Evolutionary conservation across 2,797 vertebrate genomes (phyloP).

Genomic region (Platalea minor): DNA sequence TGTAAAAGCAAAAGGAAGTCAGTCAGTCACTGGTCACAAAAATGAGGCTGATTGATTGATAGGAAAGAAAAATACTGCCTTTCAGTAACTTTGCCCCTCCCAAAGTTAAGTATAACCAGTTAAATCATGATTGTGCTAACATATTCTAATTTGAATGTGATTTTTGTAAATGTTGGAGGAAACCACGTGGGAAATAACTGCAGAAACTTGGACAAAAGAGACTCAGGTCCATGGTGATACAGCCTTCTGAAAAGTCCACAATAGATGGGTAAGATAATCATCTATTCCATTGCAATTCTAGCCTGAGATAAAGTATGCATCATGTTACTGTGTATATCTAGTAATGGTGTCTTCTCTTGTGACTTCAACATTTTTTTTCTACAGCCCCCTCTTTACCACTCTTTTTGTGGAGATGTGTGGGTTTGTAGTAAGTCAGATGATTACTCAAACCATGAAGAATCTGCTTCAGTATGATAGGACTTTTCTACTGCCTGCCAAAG

Average conservation of each 20-base stretch:
- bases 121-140: not conserved
- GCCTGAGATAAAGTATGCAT: not conserved
- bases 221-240: not conserved
- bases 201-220: not conserved
- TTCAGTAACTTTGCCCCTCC: not conserved
- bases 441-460: not conserved
- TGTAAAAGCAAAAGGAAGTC: not conserved
- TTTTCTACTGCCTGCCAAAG: not conserved
- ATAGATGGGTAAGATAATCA: not conserved
- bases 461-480: not conserved
- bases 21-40: not conserved
- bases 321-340: not conserved
- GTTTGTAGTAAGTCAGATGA: not conserved
- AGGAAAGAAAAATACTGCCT: not conserved
- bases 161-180: not conserved
- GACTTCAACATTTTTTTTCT: not conserved
- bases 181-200: not conserved
- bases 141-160: not conserved
- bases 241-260: not conserved
- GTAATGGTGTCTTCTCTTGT: not conserved
- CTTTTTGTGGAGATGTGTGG: not conserved
- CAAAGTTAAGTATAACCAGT: not conserved
- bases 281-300: not conserved
- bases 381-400: fast-evolving
- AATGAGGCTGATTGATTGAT: not conserved